Base-by-base conservation (phyloP, 92 coral and sea anemone species). In the Blastomussa wellsi region DNA sequence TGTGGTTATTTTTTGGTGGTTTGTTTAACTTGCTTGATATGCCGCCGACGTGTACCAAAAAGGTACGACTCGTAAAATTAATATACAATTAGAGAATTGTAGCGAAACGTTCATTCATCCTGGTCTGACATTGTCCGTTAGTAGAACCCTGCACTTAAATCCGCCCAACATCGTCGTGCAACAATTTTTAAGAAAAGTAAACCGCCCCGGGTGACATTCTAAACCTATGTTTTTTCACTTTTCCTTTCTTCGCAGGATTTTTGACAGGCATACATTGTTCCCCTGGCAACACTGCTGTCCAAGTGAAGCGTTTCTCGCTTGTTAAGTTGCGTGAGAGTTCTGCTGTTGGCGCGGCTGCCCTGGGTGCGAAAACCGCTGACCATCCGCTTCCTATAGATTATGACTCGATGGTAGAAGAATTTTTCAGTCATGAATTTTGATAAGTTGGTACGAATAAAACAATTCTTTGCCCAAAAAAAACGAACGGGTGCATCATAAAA, bases 331-430 rank as follows among this genome's bases (percentile, higher is more conserved):
- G 82, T 31, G 98, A 91, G 79, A 89, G 92, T 9, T 91, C 94
- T 64, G 98, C 98, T 16, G 93, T 96, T 60, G 99, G 99, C 5
- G 99, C 99, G 35, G 99, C 99, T 17, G 86, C 90, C n/a, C 89
- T 96, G 9, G 99, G 99, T 60, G 98, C 98, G 5, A 96, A 94
- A 89, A 72, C 85, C 75, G 89, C 89, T 33, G 87, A 76, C 81
- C 87, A 86, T 26, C 66, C 76, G 33, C 87, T 96, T 67, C 88
- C 94, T n/a, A 91, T 96, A 29, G 97, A 96, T 79, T 93, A 92
- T 83, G 88, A 67, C 59, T 82, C 89, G n/a, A 94, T 92, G 87
- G 91, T 90, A 44, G 87, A 86, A 32, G 88, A 84, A 77, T 94
- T 96, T 71, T 96, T 86, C 68, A 60, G 78, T 81, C 79, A 90